Percentiles rank a stretch among this genome's conserved stretches.
phyloP scores from a whole-genome alignment of 2,888 invertebrate genomes.

The Athalia cordata region DNA sequence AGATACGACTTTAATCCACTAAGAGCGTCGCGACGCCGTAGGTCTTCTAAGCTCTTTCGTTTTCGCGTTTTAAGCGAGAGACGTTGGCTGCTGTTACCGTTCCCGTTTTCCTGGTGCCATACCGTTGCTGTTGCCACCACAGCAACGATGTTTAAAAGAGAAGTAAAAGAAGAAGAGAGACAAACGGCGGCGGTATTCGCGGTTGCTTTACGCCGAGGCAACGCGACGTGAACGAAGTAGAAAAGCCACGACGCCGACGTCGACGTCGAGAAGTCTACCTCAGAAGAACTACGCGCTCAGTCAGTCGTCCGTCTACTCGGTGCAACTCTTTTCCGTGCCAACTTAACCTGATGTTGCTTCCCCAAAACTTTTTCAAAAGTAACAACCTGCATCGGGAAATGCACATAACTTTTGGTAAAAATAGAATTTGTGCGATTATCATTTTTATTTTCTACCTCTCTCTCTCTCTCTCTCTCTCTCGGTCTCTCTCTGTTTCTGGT shows the following conservation, averaged over 20 bases:
- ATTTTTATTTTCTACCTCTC: too few relatives aligned
- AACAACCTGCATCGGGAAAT: too few relatives aligned
- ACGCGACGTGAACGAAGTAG: not conserved
- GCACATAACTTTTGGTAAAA: too few relatives aligned
- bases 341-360: too few relatives aligned
- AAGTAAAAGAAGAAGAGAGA: slow-evolving; percentile 21
- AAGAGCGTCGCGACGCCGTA: slow-evolving; percentile 57
- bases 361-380: too few relatives aligned
- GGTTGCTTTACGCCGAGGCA: slow-evolving; percentile 31
- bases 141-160: slow-evolving; percentile 1
- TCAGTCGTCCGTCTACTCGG: not conserved
- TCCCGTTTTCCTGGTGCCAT: slow-evolving; percentile 7
- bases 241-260: slow-evolving; percentile 11
- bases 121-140: slow-evolving; percentile 7
- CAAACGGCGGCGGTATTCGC: slow-evolving; percentile 22
- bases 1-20: slow-evolving; percentile 67
- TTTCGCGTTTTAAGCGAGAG: slow-evolving; percentile 39
- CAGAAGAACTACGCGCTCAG: not conserved
- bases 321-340: too few relatives aligned
- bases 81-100: slow-evolving; percentile 10
- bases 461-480: too few relatives aligned
- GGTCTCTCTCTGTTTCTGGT: too few relatives aligned
- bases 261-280: not conserved
- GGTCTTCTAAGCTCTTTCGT: slow-evolving; percentile 43
- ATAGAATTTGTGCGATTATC: too few relatives aligned